Percentiles rank a stretch among this genome's conserved stretches.
Evolutionary conservation across 1,140 invertebrate species (phyloP).

Genomic region (Tetramorium simillimum): DNA sequence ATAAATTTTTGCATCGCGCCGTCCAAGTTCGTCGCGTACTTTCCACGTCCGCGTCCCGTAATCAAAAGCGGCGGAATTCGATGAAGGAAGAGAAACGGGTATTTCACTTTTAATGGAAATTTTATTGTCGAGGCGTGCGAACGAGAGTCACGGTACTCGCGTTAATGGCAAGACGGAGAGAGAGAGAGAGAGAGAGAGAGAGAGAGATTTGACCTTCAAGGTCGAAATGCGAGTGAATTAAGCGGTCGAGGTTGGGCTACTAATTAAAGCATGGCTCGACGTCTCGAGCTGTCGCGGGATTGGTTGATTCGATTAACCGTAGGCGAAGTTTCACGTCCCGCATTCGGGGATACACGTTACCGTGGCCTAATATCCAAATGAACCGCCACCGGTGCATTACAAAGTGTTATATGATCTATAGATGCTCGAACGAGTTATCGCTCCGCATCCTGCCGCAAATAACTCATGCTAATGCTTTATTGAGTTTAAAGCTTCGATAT

Average conservation of each 20-base stretch:
- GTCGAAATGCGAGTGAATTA: constrained; percentile 53
- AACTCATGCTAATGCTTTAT: not conserved
- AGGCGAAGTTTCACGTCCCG: constrained; percentile 48
- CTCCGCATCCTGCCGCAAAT: not conserved
- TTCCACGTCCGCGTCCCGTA: constrained; percentile 30
- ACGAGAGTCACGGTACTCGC: not conserved
- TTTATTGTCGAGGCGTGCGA: constrained; percentile 15
- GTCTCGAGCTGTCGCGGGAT: constrained; percentile 47
- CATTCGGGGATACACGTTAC: constrained; percentile 31
- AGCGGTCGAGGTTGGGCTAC: constrained; percentile 55
- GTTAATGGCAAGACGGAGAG: constrained; percentile 29
- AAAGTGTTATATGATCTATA: constrained; percentile 36
- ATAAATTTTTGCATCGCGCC: constrained; percentile 54
- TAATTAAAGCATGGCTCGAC: constrained; percentile 68
- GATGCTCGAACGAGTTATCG: not conserved
- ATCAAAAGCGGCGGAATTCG: constrained; percentile 43
- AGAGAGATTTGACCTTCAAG: constrained; percentile 16
- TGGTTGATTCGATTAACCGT: constrained; percentile 68
- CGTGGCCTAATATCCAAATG: constrained; percentile 41
- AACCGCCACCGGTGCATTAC: constrained; percentile 43
- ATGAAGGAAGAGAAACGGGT: not conserved
- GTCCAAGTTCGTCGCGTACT: constrained; percentile 23
- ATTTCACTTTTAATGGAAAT: constrained; percentile 35
- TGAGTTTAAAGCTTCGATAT: not conserved
- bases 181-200: too few relatives aligned